Conservation (phyloP, 2,888 invertebrate species). For the Entomobrya multifasciata region DNA sequence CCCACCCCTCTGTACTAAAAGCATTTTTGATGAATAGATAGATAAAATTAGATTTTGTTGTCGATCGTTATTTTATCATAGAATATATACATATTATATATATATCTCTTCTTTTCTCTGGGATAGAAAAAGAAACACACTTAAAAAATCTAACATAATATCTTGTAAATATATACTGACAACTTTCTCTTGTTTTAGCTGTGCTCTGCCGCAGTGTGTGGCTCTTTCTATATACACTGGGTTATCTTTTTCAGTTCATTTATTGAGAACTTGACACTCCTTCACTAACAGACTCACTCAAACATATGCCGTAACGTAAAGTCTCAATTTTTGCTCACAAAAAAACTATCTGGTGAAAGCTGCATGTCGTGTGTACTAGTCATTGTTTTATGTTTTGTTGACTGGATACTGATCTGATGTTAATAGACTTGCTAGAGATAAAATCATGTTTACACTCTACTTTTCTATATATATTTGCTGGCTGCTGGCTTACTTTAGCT, state of each 20-base stretch:
- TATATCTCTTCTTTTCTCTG: constrained; percentile 47
- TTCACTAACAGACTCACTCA: not conserved
- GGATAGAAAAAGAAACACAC: constrained; percentile 46
- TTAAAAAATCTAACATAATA: constrained; percentile 8
- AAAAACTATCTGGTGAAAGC: constrained; percentile 3
- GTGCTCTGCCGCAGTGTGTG: constrained; percentile 37
- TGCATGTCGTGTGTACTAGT: not conserved
- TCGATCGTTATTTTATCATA: not conserved
- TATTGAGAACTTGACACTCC: not conserved
- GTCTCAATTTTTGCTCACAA: not conserved
- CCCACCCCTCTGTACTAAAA: constrained; percentile 80
- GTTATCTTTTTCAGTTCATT: constrained; percentile 9
- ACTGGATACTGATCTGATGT: not conserved
- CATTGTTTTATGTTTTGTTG: not conserved
- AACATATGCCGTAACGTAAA: not conserved
- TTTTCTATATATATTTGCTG: too few relatives aligned
- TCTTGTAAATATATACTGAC: not conserved
- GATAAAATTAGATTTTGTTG: constrained; percentile 42
- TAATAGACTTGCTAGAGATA: not conserved
- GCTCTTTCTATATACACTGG: constrained; percentile 28
- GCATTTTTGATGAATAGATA: constrained; percentile 75
- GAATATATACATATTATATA: not conserved
- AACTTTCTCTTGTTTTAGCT: constrained; percentile 51
- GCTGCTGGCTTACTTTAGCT: too few relatives aligned
- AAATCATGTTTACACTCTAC: too few relatives aligned